Base-by-base conservation (phyloP, 2,888 invertebrate species). In the Drosophila monieri region DNA sequence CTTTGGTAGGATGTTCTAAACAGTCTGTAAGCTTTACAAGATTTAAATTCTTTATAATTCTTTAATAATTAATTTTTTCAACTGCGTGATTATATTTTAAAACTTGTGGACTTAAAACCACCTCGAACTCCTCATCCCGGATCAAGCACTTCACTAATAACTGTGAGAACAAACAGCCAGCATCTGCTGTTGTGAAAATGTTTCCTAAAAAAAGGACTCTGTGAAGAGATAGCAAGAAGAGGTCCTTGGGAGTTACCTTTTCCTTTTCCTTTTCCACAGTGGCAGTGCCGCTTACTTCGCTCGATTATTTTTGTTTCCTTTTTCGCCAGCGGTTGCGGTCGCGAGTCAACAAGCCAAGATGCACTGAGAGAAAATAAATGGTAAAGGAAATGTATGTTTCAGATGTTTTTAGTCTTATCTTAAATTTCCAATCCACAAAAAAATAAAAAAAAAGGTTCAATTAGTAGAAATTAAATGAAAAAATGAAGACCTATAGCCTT, bases 121-220 rank as follows among this genome's bases (percentile, higher is more conserved):
- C 48, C 64, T 48, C 15, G 32, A 53, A 49, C 15, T 65, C 73
- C 15, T 65, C 73, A 54, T 32, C 18, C 47, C 37, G 46, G 27
- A 30, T 30, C 46, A 54, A 54, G 54, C 54, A 18, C 54, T 54
- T 23, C 52, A 47, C 60, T 61, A 60, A 47, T 61, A 61, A 47
- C 60, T 62, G 62, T 62, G 60, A 62, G 60, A 61, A 47, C 62
- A 47, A 61, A 62, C 39, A 61, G 60, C 60, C 35, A 47, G 30
- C 60, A 61, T 60, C 60, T 60, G 62, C 37, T 56, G 51, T 23
- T 48, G 53, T 14, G 18, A 41, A 5, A 15, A 41, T 21, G 18
- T 10, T 15, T 18, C 18, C 27, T 9, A 1, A 1, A 39, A 39
- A 39, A 41, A 15, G 43, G 12, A 21, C 21, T 1, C 18, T 2